A percentile compares a stretch with the other conserved stretches of the same genome.
Evolutionary conservation across 2,113 vertebrate genomes (phyloP).

Genomic region (Syrrhaptes paradoxus): DNA sequence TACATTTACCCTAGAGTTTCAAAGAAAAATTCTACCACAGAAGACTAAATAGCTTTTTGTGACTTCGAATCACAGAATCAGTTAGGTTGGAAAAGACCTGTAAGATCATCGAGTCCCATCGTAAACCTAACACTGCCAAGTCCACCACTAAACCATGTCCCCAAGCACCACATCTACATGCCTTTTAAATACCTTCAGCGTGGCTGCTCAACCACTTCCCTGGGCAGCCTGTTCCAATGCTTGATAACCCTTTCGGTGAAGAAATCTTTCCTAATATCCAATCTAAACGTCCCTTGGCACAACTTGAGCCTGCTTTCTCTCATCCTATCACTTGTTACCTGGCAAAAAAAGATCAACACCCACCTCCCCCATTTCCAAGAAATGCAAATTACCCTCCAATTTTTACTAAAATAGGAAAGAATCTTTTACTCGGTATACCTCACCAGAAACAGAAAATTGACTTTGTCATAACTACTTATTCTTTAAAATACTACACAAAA

Average conservation of each 20-base stretch:
- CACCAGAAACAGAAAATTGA: neutral
- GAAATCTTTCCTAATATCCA: neutral
- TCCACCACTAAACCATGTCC: no score
- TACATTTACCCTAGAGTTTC: neutral
- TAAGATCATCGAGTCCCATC: neutral
- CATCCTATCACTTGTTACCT: neutral
- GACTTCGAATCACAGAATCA: neutral
- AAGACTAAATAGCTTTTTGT: neutral
- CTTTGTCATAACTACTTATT: neutral
- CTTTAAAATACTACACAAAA: neutral
- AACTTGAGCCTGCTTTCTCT: neutral
- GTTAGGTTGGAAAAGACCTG: neutral
- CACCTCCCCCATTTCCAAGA: neutral
- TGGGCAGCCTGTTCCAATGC: neutral
- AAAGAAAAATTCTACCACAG: neutral
- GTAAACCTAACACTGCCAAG: no score
- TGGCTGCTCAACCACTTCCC: neutral
- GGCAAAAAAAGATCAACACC: neutral
- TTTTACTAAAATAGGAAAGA: neutral
- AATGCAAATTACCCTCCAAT: neutral
- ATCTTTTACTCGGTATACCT: neutral
- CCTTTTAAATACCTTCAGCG: neutral
- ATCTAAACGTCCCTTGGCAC: neutral
- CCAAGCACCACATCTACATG: no score
- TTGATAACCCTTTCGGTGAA: neutral